These are phyloP conservation scores for Odontocolon sp. DNA, from an alignment of 2,888 invertebrate genomes.

Conservation along the genomic window DNA sequence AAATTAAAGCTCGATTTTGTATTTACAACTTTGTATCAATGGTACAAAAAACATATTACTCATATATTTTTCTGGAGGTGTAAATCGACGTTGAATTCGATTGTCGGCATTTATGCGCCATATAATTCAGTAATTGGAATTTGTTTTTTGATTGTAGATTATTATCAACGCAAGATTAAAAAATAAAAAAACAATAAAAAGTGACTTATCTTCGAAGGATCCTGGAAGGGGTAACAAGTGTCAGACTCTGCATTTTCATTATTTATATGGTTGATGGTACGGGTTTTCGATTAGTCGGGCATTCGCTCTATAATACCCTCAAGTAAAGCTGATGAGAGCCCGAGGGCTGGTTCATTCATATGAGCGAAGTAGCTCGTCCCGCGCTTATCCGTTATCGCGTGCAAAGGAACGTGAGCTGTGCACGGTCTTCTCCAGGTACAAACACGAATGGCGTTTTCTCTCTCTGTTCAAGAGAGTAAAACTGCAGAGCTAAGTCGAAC, in stretches of 20 bases:
- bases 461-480: background rate
- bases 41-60: no score
- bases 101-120: no score
- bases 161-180: no score
- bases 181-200: no score
- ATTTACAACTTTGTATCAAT: no score
- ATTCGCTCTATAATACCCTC: background rate
- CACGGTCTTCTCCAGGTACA: conserved; percentile 25
- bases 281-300: background rate
- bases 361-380: conserved; percentile 17
- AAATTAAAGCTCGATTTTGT: no score
- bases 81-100: no score
- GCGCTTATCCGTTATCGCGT: conserved; percentile 56
- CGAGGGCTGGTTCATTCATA: conserved; percentile 50
- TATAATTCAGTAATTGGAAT: no score
- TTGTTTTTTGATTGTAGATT: no score
- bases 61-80: no score
- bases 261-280: background rate
- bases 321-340: background rate
- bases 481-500: conserved; percentile 18
- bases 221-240: background rate
- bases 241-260: background rate
- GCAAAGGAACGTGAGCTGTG: conserved; percentile 26
- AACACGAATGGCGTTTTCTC: conserved; percentile 23
- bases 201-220: no score